Conservation (phyloP, 2,113 vertebrate genomes). For the Salvelinus alpinus region DNA sequence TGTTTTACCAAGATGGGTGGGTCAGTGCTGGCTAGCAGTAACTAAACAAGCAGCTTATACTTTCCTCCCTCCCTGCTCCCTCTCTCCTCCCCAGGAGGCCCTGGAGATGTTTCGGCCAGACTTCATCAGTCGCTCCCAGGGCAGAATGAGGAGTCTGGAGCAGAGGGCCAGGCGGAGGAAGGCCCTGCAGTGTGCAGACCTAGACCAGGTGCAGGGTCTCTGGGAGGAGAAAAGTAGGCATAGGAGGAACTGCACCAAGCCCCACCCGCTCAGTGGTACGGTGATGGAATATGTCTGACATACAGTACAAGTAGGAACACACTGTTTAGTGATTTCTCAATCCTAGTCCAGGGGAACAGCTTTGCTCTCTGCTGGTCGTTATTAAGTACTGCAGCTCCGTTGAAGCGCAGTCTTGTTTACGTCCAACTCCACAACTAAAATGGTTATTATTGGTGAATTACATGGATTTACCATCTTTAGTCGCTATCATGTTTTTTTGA, state of each 20-base stretch:
- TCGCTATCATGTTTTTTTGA: no score
- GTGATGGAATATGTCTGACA: not conserved
- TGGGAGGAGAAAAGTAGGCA: slow-evolving; percentile 34
- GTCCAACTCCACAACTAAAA: not conserved
- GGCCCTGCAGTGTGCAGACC: slow-evolving; percentile 57
- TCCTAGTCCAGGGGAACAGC: slow-evolving; percentile 16
- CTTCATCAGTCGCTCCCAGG: slow-evolving; percentile 88
- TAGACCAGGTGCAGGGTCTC: slow-evolving; percentile 40
- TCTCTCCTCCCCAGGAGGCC: slow-evolving; percentile 78
- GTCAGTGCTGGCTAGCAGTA: not conserved
- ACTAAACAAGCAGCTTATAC: not conserved
- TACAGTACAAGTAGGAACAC: not conserved
- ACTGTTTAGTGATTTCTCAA: no score
- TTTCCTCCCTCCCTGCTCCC: not conserved
- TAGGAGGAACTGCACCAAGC: slow-evolving; percentile 82
- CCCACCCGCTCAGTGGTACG: slow-evolving; percentile 89
- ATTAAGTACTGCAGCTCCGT: slow-evolving; percentile 46
- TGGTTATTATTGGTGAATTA: no score
- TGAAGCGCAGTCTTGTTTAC: slow-evolving; percentile 1
- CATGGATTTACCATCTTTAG: no score
- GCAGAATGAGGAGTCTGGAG: slow-evolving; percentile 80
- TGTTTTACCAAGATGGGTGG: not conserved
- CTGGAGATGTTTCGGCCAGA: slow-evolving; percentile 83
- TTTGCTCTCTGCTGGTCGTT: slow-evolving; percentile 67
- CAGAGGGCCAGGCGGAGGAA: slow-evolving; percentile 76